Evolutionary conservation across 2,113 vertebrate species (phyloP).

Genomic region (Leptosomus discolor): DNA sequence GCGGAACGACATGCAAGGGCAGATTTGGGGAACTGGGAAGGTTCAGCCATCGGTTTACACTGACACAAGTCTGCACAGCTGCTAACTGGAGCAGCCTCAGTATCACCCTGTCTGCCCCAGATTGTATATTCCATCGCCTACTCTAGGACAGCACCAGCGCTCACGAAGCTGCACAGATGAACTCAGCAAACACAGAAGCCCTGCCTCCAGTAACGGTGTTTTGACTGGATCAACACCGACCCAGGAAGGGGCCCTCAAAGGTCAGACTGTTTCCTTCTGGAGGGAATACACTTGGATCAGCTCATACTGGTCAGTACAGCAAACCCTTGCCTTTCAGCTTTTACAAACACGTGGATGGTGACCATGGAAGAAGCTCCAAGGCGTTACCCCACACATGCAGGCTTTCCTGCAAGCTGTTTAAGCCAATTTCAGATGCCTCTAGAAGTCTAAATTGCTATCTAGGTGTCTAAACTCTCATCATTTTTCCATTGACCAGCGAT

Average conservation of each 20-base stretch:
- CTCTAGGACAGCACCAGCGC: background rate
- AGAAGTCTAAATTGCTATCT: background rate
- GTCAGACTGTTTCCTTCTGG: background rate
- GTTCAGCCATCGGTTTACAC: background rate
- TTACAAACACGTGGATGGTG: background rate
- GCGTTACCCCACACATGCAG: fast-evolving
- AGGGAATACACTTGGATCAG: background rate
- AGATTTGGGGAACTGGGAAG: background rate
- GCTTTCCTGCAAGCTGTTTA: background rate
- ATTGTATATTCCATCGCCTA: background rate
- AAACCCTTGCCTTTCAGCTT: background rate
- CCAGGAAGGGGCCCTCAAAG: background rate
- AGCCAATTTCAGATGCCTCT: background rate
- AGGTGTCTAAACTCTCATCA: background rate
- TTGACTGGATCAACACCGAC: background rate
- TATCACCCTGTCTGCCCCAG: background rate
- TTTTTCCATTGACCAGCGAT: background rate
- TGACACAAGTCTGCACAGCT: background rate
- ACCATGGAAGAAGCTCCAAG: background rate
- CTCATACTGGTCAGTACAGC: background rate
- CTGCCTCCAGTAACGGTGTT: background rate
- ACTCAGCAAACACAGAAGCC: background rate
- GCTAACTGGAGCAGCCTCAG: background rate
- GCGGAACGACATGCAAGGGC: background rate
- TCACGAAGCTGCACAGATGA: background rate